phyloP scores from a whole-genome alignment of 2,888 invertebrate species.

The Anthoptus insignis region DNA sequence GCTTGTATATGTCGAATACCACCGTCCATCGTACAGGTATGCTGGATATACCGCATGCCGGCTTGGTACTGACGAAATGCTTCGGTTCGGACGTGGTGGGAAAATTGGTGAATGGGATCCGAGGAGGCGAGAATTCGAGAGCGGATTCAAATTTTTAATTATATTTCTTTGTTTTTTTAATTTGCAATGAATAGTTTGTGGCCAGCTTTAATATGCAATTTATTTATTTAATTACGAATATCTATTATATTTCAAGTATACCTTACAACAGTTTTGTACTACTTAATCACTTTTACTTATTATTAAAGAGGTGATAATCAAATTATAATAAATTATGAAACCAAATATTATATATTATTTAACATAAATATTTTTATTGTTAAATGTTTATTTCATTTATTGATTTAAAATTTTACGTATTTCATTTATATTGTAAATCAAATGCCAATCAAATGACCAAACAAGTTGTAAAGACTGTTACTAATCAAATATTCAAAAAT shows the following conservation, averaged over 20 bases:
- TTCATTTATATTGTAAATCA: too few relatives aligned
- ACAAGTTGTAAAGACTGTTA: too few relatives aligned
- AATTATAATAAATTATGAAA: too few relatives aligned
- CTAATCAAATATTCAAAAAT: too few relatives aligned
- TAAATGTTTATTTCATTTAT: too few relatives aligned
- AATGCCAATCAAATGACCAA: too few relatives aligned
- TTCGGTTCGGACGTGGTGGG: slow-evolving; percentile 46
- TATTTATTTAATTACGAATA: neutral
- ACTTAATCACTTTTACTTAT: neutral
- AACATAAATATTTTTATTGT: too few relatives aligned
- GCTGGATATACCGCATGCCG: slow-evolving; percentile 57
- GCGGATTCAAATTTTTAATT: slow-evolving; percentile 32
- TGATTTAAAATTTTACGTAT: too few relatives aligned
- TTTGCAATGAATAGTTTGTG: neutral
- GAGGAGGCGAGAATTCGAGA: slow-evolving; percentile 34
- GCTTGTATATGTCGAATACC: slow-evolving; percentile 64
- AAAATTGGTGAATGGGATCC: slow-evolving; percentile 51
- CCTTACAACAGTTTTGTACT: neutral
- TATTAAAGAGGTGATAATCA: too few relatives aligned
- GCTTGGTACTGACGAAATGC: slow-evolving; percentile 58
- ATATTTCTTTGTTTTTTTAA: slow-evolving; percentile 8
- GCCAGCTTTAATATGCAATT: neutral
- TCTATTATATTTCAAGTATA: too few relatives aligned
- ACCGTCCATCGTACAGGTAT: slow-evolving; percentile 59
- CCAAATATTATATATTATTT: too few relatives aligned